These are phyloP conservation scores for Dromius quadrimaculatus DNA, from an alignment of 2,888 invertebrate species.

Conservation along the genomic window DNA sequence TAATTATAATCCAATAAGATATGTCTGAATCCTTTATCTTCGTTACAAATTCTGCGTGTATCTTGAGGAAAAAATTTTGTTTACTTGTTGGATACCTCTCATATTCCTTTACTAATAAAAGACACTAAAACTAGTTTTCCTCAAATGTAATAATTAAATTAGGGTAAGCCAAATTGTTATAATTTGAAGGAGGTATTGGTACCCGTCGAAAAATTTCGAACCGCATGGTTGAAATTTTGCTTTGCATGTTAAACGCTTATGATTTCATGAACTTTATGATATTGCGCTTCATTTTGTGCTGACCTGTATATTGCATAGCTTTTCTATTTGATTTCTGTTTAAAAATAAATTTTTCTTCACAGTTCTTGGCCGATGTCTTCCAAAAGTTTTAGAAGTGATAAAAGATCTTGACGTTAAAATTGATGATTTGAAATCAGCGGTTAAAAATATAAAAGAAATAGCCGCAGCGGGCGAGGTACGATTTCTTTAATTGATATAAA, in stretches of 20 bases:
- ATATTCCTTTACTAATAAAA: constrained; percentile 21
- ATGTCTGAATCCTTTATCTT: no score
- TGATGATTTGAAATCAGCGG: constrained; percentile 64
- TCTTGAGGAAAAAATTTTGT: no score
- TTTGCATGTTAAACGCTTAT: neutral
- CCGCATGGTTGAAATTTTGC: constrained; percentile 3
- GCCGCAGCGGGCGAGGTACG: constrained; percentile 67
- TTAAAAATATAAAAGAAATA: constrained; percentile 67
- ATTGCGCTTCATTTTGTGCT: constrained; percentile 9
- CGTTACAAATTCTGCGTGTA: no score
- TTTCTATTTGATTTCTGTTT: neutral
- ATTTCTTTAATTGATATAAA: neutral
- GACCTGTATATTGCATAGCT: constrained; percentile 6
- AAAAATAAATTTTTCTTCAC: constrained; percentile 57
- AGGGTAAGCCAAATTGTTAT: neutral
- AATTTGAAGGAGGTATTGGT: constrained; percentile 25
- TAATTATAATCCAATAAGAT: no score
- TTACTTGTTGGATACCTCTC: no score
- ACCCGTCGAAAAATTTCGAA: constrained; percentile 13
- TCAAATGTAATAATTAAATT: neutral
- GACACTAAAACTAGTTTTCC: constrained; percentile 13
- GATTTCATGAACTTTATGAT: no score
- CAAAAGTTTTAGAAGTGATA: constrained; percentile 58
- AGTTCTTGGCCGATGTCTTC: constrained; percentile 72
- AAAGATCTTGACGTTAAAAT: constrained; percentile 57